These are phyloP conservation scores for Mastomys coucha DNA, from an alignment of 2,113 vertebrate species.

Conservation along the genomic window DNA sequence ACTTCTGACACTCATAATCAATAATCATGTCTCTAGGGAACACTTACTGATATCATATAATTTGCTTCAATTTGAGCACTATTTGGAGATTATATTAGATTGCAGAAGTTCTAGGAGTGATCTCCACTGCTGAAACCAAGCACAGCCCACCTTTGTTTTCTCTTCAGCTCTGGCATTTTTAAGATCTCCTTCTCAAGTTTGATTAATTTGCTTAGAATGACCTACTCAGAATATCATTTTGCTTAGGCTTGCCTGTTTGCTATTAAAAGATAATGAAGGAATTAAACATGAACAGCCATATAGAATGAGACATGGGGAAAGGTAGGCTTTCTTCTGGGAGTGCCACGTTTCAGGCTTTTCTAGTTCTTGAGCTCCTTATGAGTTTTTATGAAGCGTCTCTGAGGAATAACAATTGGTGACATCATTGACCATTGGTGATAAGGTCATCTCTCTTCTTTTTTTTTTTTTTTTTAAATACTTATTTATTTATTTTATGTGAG, in stretches of 20 bases:
- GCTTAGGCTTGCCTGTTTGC: neutral
- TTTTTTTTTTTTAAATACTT: too few species aligned
- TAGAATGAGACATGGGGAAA: neutral
- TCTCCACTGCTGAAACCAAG: neutral
- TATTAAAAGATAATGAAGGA: neutral
- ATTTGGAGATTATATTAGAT: neutral
- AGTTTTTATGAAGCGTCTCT: neutral
- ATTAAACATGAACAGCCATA: neutral
- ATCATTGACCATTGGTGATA: neutral
- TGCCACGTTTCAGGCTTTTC: neutral
- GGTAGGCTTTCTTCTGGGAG: neutral
- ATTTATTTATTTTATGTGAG: too few species aligned
- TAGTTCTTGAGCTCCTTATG: neutral
- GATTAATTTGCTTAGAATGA: neutral
- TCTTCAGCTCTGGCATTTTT: neutral
- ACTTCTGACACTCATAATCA: neutral
- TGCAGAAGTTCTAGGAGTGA: neutral
- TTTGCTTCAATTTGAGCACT: neutral
- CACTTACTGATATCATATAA: neutral
- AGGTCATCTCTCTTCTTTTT: neutral
- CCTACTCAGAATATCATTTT: neutral
- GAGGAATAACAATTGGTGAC: neutral
- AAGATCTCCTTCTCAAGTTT: neutral
- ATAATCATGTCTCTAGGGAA: neutral
- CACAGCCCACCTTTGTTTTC: neutral